These are phyloP conservation scores for Pollenia griseotomentosa DNA, from an alignment of 2,888 invertebrate genomes.

Conservation along the genomic window DNA sequence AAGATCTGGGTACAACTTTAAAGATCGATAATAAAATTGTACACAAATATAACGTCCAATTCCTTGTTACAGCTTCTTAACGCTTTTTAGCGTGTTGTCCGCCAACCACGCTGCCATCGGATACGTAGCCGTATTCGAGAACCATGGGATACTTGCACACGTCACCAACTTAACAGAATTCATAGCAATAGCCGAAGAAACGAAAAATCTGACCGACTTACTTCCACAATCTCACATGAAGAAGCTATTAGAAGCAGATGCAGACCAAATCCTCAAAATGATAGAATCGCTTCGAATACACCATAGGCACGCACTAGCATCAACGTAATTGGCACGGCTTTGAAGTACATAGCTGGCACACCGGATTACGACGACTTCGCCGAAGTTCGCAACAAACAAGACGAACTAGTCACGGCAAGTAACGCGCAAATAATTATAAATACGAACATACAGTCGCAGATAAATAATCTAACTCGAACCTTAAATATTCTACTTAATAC, in stretches of 20 bases:
- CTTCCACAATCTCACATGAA: not conserved
- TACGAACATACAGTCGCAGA: not conserved
- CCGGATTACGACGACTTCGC: not conserved
- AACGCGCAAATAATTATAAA: not conserved
- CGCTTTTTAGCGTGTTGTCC: not conserved
- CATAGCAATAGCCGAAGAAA: not conserved
- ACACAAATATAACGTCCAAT: slow-evolving; percentile 24
- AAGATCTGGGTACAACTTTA: not conserved
- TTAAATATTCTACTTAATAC: slow-evolving; percentile 17
- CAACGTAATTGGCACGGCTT: not conserved
- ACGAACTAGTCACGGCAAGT: not conserved
- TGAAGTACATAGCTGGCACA: not conserved
- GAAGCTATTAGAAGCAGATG: not conserved
- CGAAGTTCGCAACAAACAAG: not conserved
- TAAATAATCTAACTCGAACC: slow-evolving; percentile 42
- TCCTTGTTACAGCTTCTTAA: not conserved
- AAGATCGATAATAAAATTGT: not conserved
- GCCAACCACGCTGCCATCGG: not conserved
- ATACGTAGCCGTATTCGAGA: not conserved
- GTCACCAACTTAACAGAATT: too few species aligned
- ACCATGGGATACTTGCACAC: not conserved
- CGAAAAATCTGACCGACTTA: not conserved
- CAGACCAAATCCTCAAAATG: not conserved
- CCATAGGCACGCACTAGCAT: not conserved
- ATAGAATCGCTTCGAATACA: not conserved